phyloP scores from a whole-genome alignment of 1,140 invertebrate species.

The Caerostris darwini region DNA sequence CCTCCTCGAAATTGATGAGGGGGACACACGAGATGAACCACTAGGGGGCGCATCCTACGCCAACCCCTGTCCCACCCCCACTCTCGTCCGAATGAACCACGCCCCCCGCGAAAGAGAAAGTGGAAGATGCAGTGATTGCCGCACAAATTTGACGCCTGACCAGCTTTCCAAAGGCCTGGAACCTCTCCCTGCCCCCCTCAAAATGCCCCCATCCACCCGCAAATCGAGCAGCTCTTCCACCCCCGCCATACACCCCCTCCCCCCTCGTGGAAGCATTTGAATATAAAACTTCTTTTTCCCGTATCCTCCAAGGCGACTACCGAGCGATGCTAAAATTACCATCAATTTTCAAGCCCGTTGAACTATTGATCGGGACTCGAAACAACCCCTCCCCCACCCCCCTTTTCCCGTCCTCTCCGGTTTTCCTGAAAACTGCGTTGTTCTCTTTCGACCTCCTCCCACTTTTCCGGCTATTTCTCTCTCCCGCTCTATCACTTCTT shows the following conservation, averaged over 20 bases:
- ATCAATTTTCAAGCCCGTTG: conserved; percentile 75
- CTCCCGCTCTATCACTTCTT: conserved; percentile 70
- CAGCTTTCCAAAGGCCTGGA: conserved; percentile 70
- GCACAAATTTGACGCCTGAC: conserved; percentile 77
- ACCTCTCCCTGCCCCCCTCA: background rate
- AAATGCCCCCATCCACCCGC: conserved; percentile 17
- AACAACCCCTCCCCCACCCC: conserved; percentile 75
- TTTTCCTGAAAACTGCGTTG: conserved; percentile 61
- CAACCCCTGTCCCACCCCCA: conserved; percentile 53
- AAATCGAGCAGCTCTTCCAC: conserved; percentile 53
- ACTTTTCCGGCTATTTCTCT: conserved; percentile 78
- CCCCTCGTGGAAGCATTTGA: conserved; percentile 43
- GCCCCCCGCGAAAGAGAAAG: conserved; percentile 32
- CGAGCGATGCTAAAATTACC: conserved; percentile 76
- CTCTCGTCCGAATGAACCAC: conserved; percentile 62
- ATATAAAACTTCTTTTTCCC: conserved; percentile 74
- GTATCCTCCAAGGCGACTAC: conserved; percentile 43
- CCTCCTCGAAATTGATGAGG: conserved; percentile 71
- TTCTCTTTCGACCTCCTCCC: conserved; percentile 78
- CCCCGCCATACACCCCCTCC: background rate
- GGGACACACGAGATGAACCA: conserved; percentile 73
- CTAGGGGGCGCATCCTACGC: conserved; percentile 63
- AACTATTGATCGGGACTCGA: conserved; percentile 70
- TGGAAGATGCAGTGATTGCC: conserved; percentile 69
- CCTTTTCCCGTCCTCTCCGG: conserved; percentile 76